Evolutionary conservation across 92 coral and sea anemone genomes (phyloP).

Genomic region (Siderastrea radians): DNA sequence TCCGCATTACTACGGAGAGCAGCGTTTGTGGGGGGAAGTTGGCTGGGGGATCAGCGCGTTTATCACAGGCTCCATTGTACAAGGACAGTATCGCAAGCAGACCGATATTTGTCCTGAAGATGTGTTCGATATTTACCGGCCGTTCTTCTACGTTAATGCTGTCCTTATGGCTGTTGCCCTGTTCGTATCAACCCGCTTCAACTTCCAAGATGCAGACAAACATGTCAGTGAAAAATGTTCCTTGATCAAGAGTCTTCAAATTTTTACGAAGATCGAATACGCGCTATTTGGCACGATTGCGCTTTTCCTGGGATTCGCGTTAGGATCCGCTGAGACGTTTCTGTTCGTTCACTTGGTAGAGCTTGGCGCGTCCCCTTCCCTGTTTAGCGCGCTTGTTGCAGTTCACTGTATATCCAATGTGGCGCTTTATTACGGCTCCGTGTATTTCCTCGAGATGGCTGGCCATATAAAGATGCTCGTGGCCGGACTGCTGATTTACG

Average conservation of each 20-base stretch:
- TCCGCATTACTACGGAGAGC: constrained; percentile 91
- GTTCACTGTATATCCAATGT: constrained; percentile 88
- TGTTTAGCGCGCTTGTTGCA: constrained; percentile 85
- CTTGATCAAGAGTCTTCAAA: constrained; percentile 73
- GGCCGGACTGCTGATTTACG: constrained; percentile 78
- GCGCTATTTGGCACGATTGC: constrained; percentile 77
- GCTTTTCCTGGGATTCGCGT: constrained; percentile 82
- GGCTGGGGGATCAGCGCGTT: constrained; percentile 94
- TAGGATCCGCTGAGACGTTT: constrained; percentile 83
- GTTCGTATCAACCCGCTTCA: constrained; percentile 85
- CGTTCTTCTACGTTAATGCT: constrained; percentile 93
- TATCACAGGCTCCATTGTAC: constrained; percentile 88
- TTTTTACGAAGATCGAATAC: constrained; percentile 83
- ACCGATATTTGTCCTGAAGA: constrained; percentile 92
- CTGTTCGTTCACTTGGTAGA: constrained; percentile 84
- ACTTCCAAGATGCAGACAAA: constrained; percentile 74
- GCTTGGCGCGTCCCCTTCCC: constrained; percentile 91
- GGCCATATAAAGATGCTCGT: constrained; percentile 84
- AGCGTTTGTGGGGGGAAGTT: constrained; percentile 88
- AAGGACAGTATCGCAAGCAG: constrained; percentile 77
- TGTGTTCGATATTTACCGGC: constrained; percentile 90
- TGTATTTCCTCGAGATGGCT: constrained; percentile 76
- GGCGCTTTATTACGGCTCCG: constrained; percentile 81
- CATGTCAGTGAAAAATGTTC: constrained; percentile 76
- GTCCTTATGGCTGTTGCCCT: constrained; percentile 86